These are phyloP conservation scores for Chunga burmeisteri DNA, from an alignment of 2,113 vertebrate genomes.

Conservation along the genomic window DNA sequence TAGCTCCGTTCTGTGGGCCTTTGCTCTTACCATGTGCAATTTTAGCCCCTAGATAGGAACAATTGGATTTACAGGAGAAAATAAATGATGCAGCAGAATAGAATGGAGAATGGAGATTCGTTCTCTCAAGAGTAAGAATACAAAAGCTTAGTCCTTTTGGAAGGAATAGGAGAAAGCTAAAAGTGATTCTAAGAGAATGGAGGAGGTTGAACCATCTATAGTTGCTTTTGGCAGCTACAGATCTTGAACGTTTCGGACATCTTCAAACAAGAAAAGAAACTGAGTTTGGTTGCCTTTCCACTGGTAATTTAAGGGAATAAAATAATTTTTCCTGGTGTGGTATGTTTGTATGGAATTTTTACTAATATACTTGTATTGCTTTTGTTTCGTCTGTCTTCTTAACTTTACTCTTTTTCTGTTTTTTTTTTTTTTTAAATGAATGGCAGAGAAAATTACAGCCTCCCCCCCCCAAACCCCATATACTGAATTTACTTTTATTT, in stretches of 20 bases:
- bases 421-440: not conserved
- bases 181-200: not conserved
- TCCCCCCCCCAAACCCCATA: rapidly evolving
- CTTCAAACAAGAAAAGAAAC: not conserved
- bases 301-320: not conserved
- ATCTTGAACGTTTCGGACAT: not conserved
- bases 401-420: not conserved
- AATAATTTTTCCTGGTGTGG: not conserved
- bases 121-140: not conserved
- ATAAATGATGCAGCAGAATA: not conserved
- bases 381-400: not conserved
- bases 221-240: not conserved
- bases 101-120: not conserved
- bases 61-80: not conserved
- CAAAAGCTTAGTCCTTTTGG: not conserved
- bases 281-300: not conserved
- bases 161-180: not conserved
- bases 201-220: not conserved
- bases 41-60: not conserved
- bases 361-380: not conserved
- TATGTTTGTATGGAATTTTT: not conserved
- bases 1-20: not conserved
- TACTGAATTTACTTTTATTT: not conserved
- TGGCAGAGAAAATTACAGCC: not conserved
- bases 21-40: not conserved